Evolutionary conservation across 2,797 vertebrate genomes (phyloP).

Genomic region (Hypotaenidia philippensis): DNA sequence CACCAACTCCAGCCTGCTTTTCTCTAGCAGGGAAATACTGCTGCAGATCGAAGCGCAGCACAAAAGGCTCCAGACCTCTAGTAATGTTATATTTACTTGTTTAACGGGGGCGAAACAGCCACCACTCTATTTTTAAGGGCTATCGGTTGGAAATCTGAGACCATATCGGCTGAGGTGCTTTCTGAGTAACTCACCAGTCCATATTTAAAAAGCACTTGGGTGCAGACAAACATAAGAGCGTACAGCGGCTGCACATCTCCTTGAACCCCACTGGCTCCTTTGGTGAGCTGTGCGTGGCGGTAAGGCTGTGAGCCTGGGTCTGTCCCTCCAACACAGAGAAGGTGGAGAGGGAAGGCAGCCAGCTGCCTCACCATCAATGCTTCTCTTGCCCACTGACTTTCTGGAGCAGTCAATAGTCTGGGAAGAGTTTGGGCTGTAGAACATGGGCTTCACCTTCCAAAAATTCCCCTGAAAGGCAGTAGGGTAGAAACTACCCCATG

Average conservation of each 20-base stretch:
- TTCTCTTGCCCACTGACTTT: neutral
- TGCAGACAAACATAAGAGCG: neutral
- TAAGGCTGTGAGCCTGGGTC: neutral
- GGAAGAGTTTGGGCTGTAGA: neutral
- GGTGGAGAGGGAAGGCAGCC: neutral
- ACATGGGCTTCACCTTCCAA: neutral
- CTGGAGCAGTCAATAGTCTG: too few species aligned
- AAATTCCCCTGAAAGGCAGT: rapidly evolving
- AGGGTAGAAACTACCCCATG: neutral
- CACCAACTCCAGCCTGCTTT: conserved; percentile 63
- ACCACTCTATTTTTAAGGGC: neutral
- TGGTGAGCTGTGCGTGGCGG: rapidly evolving
- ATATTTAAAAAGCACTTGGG: neutral
- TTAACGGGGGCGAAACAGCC: neutral
- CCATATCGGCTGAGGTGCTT: neutral
- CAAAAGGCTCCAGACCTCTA: conserved; percentile 40
- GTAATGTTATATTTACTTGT: conserved; percentile 6
- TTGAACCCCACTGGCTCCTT: neutral
- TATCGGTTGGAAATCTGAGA: neutral
- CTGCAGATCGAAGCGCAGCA: conserved; percentile 24
- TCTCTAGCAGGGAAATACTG: conserved; percentile 48
- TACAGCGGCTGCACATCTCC: neutral
- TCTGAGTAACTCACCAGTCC: neutral
- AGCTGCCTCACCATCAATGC: neutral
- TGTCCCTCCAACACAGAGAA: neutral